These are phyloP conservation scores for Malurus leucopterus DNA, from an alignment of 2,797 vertebrate species.

Conservation along the genomic window DNA sequence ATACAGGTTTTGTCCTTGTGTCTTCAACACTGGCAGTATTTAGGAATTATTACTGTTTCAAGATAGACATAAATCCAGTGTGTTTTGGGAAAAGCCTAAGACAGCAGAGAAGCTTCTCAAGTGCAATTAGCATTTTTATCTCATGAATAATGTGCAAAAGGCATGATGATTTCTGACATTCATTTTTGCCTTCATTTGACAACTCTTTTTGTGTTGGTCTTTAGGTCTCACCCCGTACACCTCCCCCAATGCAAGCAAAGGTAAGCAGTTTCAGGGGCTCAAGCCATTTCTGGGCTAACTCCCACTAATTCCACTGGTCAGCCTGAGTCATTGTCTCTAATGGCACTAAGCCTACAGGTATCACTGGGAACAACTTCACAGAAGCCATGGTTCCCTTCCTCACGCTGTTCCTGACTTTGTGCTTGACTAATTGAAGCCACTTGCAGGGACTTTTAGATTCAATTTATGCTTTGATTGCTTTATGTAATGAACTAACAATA, in stretches of 20 bases:
- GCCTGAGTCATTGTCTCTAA: background rate
- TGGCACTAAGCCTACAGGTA: background rate
- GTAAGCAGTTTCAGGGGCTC: conserved; percentile 71
- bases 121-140: background rate
- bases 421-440: background rate
- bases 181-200: background rate
- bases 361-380: background rate
- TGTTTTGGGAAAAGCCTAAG: background rate
- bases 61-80: background rate
- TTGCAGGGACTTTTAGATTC: background rate
- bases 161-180: background rate
- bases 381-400: background rate
- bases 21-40: background rate
- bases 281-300: background rate
- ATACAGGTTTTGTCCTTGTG: background rate
- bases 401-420: background rate
- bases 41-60: background rate
- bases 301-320: background rate
- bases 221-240: conserved; percentile 88
- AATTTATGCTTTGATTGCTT: background rate
- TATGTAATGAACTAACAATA: background rate
- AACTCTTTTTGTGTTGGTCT: conserved; percentile 21
- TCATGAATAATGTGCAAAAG: background rate
- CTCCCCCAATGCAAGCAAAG: conserved; percentile 90
- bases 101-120: background rate